Evolutionary conservation across 2,888 invertebrate species (phyloP), one percentile per base, ranked within the genome.

Genomic region (Ormia ochracea): DNA sequence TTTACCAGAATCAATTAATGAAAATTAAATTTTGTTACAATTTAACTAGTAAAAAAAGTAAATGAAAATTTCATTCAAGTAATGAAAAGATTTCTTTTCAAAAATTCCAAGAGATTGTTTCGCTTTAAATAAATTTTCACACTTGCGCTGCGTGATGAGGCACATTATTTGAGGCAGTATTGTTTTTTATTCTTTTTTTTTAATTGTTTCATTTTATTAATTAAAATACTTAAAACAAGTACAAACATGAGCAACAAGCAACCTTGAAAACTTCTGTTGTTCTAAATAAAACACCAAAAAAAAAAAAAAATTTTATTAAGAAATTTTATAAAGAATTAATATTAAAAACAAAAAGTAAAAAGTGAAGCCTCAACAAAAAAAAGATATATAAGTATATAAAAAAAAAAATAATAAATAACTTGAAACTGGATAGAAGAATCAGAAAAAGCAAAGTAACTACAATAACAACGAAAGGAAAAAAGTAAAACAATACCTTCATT

Each of bases 401-500:
- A n/a, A n/a, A n/a, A n/a, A n/a, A n/a, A n/a, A n/a, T n/a, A n/a
- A n/a, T n/a, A n/a, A 61, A 61, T 38, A 61, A 66, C 63, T 68
- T 52, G 54, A 81, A 59, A 74, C 50, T 48, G n/a, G 48, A 48
- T 45, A 74, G 48, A 56, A 38, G 38, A 65, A 38, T 17, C 61
- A 38, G 41, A 59, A 58, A 68, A 43, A 72, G 41, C 41, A 38
- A 48, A 61, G 23, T 38, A 54, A 68, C 31, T 36, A 31, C 14
- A 36, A n/a, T 41, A 50, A 45, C 41, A 70, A 66, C 21, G 54
- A 31, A 54, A 54, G 21, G 68, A 74, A 66, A 72, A 79, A 81
- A 81, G 73, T 80, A 74, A 78, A 81, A 80, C 76, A 76, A 80
- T 80, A 80, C 68, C 80, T 72, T 56, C 80, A 76, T 80, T 80